Percentiles rank a stretch among this genome's conserved stretches.
Evolutionary conservation across 2,113 vertebrate genomes (phyloP).

Genomic region (Suricata suricatta): DNA sequence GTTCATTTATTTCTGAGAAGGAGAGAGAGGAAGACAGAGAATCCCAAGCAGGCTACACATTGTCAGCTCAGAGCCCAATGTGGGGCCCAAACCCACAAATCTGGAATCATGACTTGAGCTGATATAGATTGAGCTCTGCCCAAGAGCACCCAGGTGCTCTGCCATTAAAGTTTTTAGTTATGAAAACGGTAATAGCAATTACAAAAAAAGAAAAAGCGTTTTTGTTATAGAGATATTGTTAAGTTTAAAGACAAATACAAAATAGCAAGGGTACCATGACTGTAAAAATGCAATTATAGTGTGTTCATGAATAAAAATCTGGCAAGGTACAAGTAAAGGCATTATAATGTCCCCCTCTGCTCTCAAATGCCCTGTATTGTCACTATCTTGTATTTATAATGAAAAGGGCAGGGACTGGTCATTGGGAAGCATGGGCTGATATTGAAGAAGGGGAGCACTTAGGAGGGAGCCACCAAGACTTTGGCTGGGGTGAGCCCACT

Average conservation of each 20-base stretch:
- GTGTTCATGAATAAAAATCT: neutral
- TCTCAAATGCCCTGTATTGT: neutral
- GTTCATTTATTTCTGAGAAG: too few species aligned
- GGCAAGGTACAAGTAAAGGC: neutral
- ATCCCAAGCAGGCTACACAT: too few species aligned
- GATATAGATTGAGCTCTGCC: too few species aligned
- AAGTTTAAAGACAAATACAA: neutral
- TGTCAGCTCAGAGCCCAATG: too few species aligned
- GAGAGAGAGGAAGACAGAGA: too few species aligned
- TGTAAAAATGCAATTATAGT: neutral
- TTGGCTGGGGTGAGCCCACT: too few species aligned
- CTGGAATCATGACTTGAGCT: too few species aligned
- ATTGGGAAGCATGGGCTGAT: neutral
- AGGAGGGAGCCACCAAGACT: neutral
- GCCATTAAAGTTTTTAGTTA: neutral
- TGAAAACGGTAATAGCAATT: neutral
- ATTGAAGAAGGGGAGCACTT: neutral
- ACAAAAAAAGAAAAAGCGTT: neutral
- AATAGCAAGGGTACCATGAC: neutral
- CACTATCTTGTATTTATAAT: neutral
- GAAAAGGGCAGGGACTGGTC: neutral
- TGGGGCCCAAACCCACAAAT: too few species aligned
- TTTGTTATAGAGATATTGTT: neutral
- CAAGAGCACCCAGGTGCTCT: too few species aligned
- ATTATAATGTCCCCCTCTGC: neutral